Base-by-base conservation (phyloP, 2,888 invertebrate genomes). In the Neoaliturus tenellus region DNA sequence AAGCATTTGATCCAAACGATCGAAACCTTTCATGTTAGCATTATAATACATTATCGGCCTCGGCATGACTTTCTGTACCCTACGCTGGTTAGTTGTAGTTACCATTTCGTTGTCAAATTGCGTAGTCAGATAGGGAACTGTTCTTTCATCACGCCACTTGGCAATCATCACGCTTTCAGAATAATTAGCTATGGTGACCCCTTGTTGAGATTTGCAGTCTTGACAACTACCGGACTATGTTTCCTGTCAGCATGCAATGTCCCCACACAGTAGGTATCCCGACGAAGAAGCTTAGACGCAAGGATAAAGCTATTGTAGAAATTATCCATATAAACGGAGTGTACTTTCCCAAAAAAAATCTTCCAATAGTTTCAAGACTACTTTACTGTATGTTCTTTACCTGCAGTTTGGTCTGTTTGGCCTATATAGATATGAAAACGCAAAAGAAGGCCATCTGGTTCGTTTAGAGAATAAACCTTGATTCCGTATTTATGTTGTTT, bases 401-500 rank as follows among this genome's bases (percentile, higher is more conserved):
- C 51, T 8, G n/a, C 51, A n/a, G 23, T 51, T 4, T 3, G 17
- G 23, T 51, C 51, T 10, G 17, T 23, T 51, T 23, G 17, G 8
- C 51, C 51, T 8, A n/a, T 51, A n/a, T 51, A 51, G 14, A 51
- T n/a, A 23, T 6, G 6, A 55, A 10, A 5, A 5, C 17, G 5
- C 6, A 5, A 23, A n/a, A 10, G 5, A 23, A 55, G 55, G 20
- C 55, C 6, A 6, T 55, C 8, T 17, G n/a, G 8, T 4, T 55
- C 55, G 23, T 6, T 10, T 4, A 55, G 55, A 23, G 8, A 10
- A n/a, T 55, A 55, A 5, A 39, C n/a, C 84, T 89, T 89, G 0
- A 90, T 87, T 0, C 90, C 89, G 86, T 89, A 88, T 85, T 89
- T 90, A 31, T 78, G 78, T 28, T 28, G 35, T 17, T 78, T 78